Conservation (phyloP, 2,797 vertebrate species). For the Alosa sapidissima region DNA sequence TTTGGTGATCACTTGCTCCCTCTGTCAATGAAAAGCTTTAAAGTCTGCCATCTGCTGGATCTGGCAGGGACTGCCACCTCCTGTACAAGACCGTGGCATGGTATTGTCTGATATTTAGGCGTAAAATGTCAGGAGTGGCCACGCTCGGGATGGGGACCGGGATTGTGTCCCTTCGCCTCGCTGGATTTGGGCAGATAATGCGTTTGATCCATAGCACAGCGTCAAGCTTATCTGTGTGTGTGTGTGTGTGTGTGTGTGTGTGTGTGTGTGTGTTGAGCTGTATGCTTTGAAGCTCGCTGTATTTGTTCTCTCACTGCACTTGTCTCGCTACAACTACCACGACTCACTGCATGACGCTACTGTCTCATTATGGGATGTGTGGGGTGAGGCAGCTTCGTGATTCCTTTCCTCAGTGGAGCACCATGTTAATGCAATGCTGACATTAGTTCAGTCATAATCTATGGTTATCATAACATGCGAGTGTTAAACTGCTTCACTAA, state of each 20-base stretch:
- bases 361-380: neutral
- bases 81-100: neutral
- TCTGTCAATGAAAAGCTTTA: neutral
- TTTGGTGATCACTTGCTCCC: neutral
- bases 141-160: neutral
- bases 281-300: neutral
- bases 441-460: neutral
- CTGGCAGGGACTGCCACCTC: neutral
- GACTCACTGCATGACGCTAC: neutral
- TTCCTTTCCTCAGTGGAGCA: neutral
- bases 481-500: neutral
- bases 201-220: neutral
- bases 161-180: neutral
- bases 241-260: neutral
- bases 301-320: neutral
- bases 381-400: neutral
- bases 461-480: neutral
- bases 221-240: neutral
- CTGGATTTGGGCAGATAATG: neutral
- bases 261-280: neutral
- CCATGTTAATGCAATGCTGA: neutral
- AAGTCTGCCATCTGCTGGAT: conserved; percentile 10
- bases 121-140: neutral
- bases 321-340: neutral
- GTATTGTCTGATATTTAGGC: neutral